Percentiles rank a stretch among this genome's conserved stretches.
Conservation (phyloP, 2,888 invertebrate genomes). For the Nebria salina region DNA sequence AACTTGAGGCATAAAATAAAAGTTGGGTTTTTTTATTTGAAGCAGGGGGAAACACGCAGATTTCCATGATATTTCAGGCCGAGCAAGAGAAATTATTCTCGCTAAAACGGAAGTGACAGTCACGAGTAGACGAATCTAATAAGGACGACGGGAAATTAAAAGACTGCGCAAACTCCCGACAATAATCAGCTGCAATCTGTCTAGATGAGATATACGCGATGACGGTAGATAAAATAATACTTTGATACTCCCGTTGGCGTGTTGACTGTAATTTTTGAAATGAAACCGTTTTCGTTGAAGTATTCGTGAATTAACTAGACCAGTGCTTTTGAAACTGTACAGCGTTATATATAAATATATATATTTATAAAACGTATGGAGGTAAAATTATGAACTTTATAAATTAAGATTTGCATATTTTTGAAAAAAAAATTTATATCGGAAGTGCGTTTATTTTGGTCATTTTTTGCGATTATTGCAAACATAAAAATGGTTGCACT, state of each 20-base stretch:
- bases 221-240: neutral
- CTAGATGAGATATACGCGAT: constrained; percentile 6
- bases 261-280: neutral
- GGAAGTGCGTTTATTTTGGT: too few species aligned
- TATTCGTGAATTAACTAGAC: neutral
- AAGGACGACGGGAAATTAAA: constrained; percentile 50
- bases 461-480: too few species aligned
- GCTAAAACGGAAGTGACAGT: constrained; percentile 47
- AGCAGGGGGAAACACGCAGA: constrained; percentile 21
- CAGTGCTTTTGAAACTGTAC: too few species aligned
- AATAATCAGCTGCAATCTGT: constrained; percentile 46
- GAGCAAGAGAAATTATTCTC: constrained; percentile 44
- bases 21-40: constrained; percentile 32
- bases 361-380: too few species aligned
- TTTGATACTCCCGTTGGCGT: neutral
- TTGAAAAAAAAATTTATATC: too few species aligned
- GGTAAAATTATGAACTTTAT: too few species aligned
- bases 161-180: constrained; percentile 46
- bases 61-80: constrained; percentile 36
- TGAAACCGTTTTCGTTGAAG: neutral
- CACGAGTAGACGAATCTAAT: constrained; percentile 49
- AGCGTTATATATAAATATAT: too few species aligned
- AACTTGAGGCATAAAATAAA: constrained; percentile 45
- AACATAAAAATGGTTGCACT: too few species aligned
- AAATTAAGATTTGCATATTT: too few species aligned